A percentile compares a stretch with the other conserved stretches of the same genome.
These are phyloP conservation scores for Cecidostiba fungosa DNA, from an alignment of 2,888 invertebrate species.

Conservation along the genomic window DNA sequence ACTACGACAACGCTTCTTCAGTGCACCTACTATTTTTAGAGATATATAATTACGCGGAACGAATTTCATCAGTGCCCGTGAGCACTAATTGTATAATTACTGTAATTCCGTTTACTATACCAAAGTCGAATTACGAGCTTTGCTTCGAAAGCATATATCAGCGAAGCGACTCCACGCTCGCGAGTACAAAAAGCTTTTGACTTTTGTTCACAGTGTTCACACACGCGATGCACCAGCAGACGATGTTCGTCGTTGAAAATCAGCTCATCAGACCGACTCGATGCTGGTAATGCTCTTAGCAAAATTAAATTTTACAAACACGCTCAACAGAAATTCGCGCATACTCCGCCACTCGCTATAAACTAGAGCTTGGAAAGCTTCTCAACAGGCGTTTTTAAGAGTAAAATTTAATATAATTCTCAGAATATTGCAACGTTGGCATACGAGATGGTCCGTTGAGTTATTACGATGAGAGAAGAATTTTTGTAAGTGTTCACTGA, in stretches of 20 bases:
- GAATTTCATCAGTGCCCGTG: too few species aligned
- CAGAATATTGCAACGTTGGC: neutral
- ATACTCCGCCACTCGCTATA: neutral
- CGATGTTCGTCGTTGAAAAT: neutral
- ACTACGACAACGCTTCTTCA: too few species aligned
- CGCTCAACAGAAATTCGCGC: neutral
- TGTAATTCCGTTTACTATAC: neutral
- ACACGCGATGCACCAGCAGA: neutral
- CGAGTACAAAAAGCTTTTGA: neutral
- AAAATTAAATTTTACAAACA: neutral
- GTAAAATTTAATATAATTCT: neutral
- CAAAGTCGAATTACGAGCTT: neutral
- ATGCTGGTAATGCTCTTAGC: slow-evolving; percentile 1
- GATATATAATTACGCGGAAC: too few species aligned
- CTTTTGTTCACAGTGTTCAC: neutral
- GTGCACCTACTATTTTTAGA: too few species aligned
- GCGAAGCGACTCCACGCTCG: neutral
- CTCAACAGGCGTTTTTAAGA: neutral
- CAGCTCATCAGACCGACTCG: neutral
- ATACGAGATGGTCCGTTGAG: neutral
- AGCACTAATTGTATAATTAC: neutral
- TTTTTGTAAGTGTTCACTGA: too few species aligned
- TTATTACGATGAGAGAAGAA: too few species aligned
- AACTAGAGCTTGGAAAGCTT: neutral
- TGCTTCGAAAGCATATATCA: neutral